Evolutionary conservation across 2,797 vertebrate genomes (phyloP), one percentile per base, ranked within the genome.

Genomic region (Catharus ustulatus): DNA sequence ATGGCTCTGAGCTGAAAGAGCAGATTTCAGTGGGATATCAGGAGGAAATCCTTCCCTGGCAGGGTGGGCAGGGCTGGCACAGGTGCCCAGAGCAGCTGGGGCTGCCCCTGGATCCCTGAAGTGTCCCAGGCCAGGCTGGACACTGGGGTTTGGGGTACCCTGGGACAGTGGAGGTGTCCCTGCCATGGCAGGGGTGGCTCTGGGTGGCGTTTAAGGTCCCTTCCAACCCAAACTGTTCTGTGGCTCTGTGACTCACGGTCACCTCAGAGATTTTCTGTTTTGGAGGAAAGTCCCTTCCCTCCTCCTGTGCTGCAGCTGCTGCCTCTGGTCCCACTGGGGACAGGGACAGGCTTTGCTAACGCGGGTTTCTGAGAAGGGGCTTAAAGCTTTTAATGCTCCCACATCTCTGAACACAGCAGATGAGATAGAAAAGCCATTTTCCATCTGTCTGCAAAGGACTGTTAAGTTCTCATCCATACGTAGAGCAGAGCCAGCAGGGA

Each of bases 401-500:
- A 38, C 51, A 21, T 55, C 46, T 62, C 78, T 48, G 51, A 66
- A 12, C 27, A 57, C 40, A 34, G 71, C 29, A 49, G 87, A 78
- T 34, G 76, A 90, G 82, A 68, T 9, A 83, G 45, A 34, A 87
- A 69, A 83, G 79, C 34, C 62, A 8, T 91, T 86, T 94, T 71
- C 85, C 93, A 84, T 87, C 89, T 89, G 86, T 40, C 77, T 78
- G 76, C 59, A 51, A 85, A 88, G 59, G 77, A 19, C 86, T 36
- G 73, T 73, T 91, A 18, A 6, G 51, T 89, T 88, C 83, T 69
- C 82, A 30, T 54, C 75, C 84, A 27, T 15, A 85, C 38, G 11
- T 68, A 74, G 58, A 73, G 80, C 82, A 54, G 91, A 72, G 36
- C 62, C 69, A 72, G 77, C 59, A 74, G 86, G 82, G 84, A 57